Evolutionary conservation across 2,113 vertebrate genomes (phyloP), one percentile per base, ranked within the genome.

Genomic region (Epinephelus cyanopodus): DNA sequence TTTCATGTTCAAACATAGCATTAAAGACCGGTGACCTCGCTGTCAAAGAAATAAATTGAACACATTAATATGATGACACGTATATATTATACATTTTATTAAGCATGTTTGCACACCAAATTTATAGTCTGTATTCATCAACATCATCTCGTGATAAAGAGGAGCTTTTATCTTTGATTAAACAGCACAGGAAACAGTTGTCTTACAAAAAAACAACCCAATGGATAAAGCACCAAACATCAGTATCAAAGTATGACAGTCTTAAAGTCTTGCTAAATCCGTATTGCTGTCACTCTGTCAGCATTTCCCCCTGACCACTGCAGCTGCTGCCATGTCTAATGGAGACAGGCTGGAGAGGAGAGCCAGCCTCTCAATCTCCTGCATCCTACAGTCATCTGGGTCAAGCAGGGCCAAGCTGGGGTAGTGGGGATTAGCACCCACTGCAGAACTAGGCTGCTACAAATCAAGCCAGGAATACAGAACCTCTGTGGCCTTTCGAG

Each of bases 1-100:
- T 99, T 93, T 99, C 98, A 72, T 99, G 98, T 93, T 99, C 98
- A 93, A 99, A 99, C 98, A 99, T 99, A 82, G 98, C 98, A 68
- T 97, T 99, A 94, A 99, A 99, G 67, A 99, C 98, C 0, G 98
- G 98, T 14, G 98, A 99, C 57, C 98, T 97, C 0, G 97, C 98
- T 99, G 94, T 74, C 15, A 50, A 78, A 85, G 53, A 65, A 73
- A 87, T 48, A 73, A 71, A 82, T 56, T 5, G 11, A 69, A 68
- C 39, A 74, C 8, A 45, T 56, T 54, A 77, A 80, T 71, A 74
- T 39, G 48, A 47, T 21, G 21, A 53, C 6, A 37, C 7, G 33
- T 37, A 37, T 37, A 37, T 37, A 37, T 37, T 37, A 6, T 6
- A 37, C 6, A 37, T 37, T 37, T 37, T 45, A 45, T 45, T 45